Evolutionary conservation across 2,113 vertebrate species (phyloP), one percentile per base, ranked within the genome.

Genomic region (Hiodon alosoides): DNA sequence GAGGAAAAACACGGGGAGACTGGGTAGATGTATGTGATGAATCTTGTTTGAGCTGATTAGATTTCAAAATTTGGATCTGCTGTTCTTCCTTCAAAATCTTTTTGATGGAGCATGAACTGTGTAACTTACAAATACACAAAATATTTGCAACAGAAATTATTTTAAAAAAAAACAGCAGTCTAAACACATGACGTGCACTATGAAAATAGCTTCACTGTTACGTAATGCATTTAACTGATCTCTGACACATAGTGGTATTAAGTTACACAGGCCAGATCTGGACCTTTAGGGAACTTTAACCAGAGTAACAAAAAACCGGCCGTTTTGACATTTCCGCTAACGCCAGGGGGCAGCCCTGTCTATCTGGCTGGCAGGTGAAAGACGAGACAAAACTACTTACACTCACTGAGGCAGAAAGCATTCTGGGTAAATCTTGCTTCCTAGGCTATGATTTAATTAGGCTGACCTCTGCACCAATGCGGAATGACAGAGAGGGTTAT

Each of bases 361-460:
- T 62, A 14, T 16, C 31, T 31, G 48, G 55, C 10, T 31, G 4
- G 57, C 7, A 54, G 50, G 16, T 67, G 14, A 7, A 4, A 16
- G 52, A 17, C 52, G n/a, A 16, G 68, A 16, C 14, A n/a, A 64
- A 64, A 64, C 61, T 16, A 17, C 14, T 16, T 64, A 6, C 61
- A 16, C 17, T 64, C 16, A 16, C n/a, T 16, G 16, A 17, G 16
- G 54, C 5, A 16, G 69, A 46, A 51, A 55, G 69, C 69, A 71
- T 71, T 46, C 46, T 58, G 57, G 46, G 70, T 60, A 46, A 60
- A 47, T 47, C 70, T 59, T 48, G 10, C 55, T 71, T 71, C n/a
- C 55, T 60, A 14, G 57, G 57, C 47, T 57, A 54, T 71, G 57
- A 71, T 71, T 71, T 71, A 71, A 71, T 71, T 71, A 71, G 70